Conservation (phyloP, 1,140 invertebrate species). For the Drosophila setifemur region DNA sequence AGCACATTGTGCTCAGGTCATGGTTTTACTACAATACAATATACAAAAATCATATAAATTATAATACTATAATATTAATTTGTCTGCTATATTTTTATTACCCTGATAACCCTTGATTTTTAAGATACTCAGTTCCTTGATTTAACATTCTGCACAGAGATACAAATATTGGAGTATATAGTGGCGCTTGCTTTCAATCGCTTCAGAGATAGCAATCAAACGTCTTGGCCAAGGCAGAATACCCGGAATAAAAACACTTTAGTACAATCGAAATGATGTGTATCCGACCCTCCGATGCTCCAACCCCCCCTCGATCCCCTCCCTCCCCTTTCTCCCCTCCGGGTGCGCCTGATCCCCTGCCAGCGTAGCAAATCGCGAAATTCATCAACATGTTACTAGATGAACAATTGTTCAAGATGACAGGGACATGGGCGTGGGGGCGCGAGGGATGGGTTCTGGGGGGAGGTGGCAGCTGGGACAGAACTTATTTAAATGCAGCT, state of each 20-base stretch:
- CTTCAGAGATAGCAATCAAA: not conserved
- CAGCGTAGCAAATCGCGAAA: constrained; percentile 45
- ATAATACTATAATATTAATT: too few relatives aligned
- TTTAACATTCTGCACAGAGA: too few relatives aligned
- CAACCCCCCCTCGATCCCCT: not conserved
- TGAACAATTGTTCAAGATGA: constrained; percentile 64
- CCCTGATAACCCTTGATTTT: too few relatives aligned
- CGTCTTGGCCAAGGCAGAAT: not conserved
- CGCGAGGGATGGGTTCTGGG: not conserved
- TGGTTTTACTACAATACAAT: too few relatives aligned
- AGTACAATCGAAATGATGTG: constrained; percentile 48
- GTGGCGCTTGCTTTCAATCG: too few relatives aligned
- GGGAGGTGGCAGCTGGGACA: constrained; percentile 29
- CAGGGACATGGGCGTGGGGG: constrained; percentile 13
- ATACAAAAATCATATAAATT: too few relatives aligned
- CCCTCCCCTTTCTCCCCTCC: not conserved
- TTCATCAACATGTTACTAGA: constrained; percentile 78
- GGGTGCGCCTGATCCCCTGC: constrained; percentile 19
- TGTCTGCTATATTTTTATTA: too few relatives aligned
- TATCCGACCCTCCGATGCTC: constrained; percentile 32
- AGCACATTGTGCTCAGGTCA: too few relatives aligned
- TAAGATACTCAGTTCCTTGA: too few relatives aligned
- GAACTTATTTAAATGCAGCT: constrained; percentile 71
- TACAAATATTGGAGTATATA: too few relatives aligned
- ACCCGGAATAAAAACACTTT: constrained; percentile 31